Evolutionary conservation across 2,888 invertebrate genomes (phyloP), one percentile per base, ranked within the genome.

Genomic region (Stomorhina lunata): DNA sequence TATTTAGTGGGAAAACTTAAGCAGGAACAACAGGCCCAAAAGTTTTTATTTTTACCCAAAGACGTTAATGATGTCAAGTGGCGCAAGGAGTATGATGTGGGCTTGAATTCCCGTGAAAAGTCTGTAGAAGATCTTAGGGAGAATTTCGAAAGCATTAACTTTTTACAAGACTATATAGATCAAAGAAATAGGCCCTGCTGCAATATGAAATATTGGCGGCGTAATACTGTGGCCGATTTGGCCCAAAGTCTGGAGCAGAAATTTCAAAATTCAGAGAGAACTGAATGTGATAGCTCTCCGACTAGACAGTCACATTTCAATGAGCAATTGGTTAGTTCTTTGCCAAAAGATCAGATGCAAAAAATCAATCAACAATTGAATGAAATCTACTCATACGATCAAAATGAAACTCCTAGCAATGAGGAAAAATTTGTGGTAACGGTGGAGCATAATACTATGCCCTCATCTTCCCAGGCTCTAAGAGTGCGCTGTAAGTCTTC

Each of bases 101-200:
- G 96, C 0, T 91, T 98, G 40, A 93, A 95, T 86, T 94, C 94
- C 43, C 96, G 96, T 89, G 96, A 97, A 89, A 95, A 96, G 88
- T 97, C 97, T 0, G 96, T 98, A 0, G 96, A 96, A 90, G 96
- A 98, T 90, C 93, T 98, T 9, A 94, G 95, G 86, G 95, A 95
- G 83, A 94, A 95, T 86, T 96, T 96, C 86, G 94, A 94, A 87
- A 94, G 93, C 87, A 91, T 94, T 76, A 92, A 93, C 61, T 91
- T 92, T 12, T 92, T 93, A 85, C 92, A 91, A 89, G 91, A 93
- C 85, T 81, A 90, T 86, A 92, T 94, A 88, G 87, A 92, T 86
- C 78, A 82, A 6, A 57, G 48, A 57, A 66, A 63, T 65, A 65
- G 65, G 7, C 43, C 17, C 59, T 85, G 75, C 84, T 83, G n/a